Base-by-base conservation (phyloP, 2,888 invertebrate genomes). In the Boloria euphrosyne region DNA sequence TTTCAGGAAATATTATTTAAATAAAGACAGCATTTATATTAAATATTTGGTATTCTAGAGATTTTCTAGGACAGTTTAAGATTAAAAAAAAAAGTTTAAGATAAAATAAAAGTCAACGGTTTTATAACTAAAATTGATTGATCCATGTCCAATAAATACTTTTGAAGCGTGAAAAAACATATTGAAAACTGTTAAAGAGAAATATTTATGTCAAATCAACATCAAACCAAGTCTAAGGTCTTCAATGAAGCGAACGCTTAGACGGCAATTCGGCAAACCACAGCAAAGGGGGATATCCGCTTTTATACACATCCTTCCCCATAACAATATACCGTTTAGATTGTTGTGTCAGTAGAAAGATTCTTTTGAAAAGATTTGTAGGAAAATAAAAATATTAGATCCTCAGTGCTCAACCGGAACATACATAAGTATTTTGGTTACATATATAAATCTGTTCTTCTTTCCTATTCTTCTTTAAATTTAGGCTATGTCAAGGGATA, bases 191-290 rank as follows among this genome's bases (percentile, higher is more conserved):
- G 49, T 31, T 17, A 31, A 22, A 59, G 27, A 16, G 16, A 31
- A 49, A 59, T 49, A 59, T 59, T 47, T 59, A 46, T 59, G 52
- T 10, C 18, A 17, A 18, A 22, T 44, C 43, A 61, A 38, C 44
- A 61, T 52, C 44, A n/a, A 6, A 38, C 13, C 14, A 17, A 44
- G 51, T 61, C 18, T 43, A 16, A 27, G 51, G 22, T 50, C 51
- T 60, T 51, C 60, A 43, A 18, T 60, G 51, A 18, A 61, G 27
- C 43, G 61, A 51, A 43, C 17, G 18, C 44, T 49, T 16, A 31
- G 38, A 17, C 43, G 22, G 61, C 61, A 52, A 61, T 52, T 51
- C 61, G 43, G 43, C 61, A 51, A 50, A 61, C 61, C 61, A 51
- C 61, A 51, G 6, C 51, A 52, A 44, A 51, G 22, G 16, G 49